Base-by-base conservation (phyloP, 2,797 vertebrate species). In the Vireo griseus region DNA sequence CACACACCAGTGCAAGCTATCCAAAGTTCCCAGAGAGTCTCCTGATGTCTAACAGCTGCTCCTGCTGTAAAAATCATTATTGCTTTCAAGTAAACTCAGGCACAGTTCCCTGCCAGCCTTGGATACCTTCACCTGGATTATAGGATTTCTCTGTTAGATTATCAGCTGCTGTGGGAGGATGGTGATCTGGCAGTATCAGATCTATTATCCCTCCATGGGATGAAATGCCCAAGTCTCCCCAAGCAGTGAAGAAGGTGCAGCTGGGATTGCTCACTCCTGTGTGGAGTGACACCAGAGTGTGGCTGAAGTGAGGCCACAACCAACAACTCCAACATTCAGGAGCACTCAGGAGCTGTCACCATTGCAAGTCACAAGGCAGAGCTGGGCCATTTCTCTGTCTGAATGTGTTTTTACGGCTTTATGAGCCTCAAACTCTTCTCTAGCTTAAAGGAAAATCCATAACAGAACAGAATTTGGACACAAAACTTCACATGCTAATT, bases 331-430 rank as follows among this genome's bases (percentile, higher is more conserved):
- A 33, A 35, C 2, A 1, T 7, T 66, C 8, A 48, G 33, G 24
- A 75, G 10, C 2, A 0, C 11, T 75, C 48, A 35, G 76, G 66
- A 84, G 13, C 40, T 11, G 13, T 24, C 1, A 0, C 17, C 0
- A 0, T 4, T 16, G 5, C 5, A 62, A 19, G 58, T 6, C 51
- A 31, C 0, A 5, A 50, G 29, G 39, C 54, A 72, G 45, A 45
- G n/a, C 9, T 44, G 8, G 44, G 24, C 5, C 35, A 9, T 58
- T 57, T 45, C 45, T 77, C 7, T 19, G 51, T 48, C 72, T 75
- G 16, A 79, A 69, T 9, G 13, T 5, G 18, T 16, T 78, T 90
- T 72, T 51, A 22, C 16, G 66, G 44, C 15, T 94, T 93, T 45
- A 9, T 7, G 17, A 52, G 13, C 39, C n/a, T 91, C 84, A 66